These are phyloP conservation scores for Psophia crepitans DNA, from an alignment of 2,113 vertebrate genomes.

Conservation along the genomic window DNA sequence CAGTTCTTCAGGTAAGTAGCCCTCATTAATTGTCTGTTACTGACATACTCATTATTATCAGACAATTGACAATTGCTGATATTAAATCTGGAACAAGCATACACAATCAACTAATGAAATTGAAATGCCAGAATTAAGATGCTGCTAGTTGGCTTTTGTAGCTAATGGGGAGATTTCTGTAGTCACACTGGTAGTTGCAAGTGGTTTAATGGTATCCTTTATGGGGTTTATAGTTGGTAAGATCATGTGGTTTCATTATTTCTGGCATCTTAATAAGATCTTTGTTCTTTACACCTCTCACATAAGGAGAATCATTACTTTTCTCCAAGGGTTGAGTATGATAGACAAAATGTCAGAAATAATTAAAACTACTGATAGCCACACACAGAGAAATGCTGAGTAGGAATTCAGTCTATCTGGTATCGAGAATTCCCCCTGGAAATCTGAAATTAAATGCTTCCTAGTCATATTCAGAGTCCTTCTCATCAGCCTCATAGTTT, in stretches of 20 bases:
- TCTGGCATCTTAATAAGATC: slow-evolving; percentile 12
- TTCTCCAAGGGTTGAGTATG: slow-evolving; percentile 13
- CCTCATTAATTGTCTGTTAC: background rate
- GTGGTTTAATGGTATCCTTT: slow-evolving; percentile 32
- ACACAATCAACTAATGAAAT: background rate
- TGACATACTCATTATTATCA: background rate
- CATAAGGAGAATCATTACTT: background rate
- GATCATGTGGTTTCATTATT: slow-evolving; percentile 28
- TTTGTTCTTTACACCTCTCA: slow-evolving; percentile 5
- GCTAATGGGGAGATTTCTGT: slow-evolving; percentile 29
- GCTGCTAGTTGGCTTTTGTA: background rate
- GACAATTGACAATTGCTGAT: background rate
- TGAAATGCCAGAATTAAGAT: slow-evolving; percentile 17
- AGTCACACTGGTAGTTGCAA: background rate
- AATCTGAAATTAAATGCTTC: background rate
- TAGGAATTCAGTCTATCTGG: background rate
- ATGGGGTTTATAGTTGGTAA: slow-evolving; percentile 6
- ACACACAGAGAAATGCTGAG: background rate
- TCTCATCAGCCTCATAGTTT: background rate
- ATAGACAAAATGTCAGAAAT: slow-evolving; percentile 57
- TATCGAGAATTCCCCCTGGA: background rate
- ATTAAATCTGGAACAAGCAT: background rate
- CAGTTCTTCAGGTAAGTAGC: background rate
- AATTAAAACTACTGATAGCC: slow-evolving; percentile 42
- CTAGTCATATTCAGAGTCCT: background rate